Conservation (phyloP, 2,113 vertebrate genomes). For the Hemibagrus wyckioides region DNA sequence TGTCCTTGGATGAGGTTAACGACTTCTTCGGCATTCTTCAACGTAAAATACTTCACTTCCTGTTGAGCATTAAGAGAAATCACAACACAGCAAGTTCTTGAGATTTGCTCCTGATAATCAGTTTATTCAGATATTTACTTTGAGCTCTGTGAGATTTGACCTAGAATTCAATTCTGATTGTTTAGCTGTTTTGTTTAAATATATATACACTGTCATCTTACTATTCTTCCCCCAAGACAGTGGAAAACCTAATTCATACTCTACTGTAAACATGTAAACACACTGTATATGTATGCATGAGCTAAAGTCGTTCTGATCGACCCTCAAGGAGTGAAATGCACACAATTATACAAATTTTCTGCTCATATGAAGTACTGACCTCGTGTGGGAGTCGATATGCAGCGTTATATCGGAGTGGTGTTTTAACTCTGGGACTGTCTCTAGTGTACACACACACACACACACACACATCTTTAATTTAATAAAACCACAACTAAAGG, state of each 20-base stretch:
- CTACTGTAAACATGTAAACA: not conserved
- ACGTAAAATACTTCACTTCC: slow-evolving; percentile 79
- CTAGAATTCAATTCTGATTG: not conserved
- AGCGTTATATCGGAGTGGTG: slow-evolving; percentile 66
- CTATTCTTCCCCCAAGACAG: too few species aligned
- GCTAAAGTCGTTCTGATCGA: not conserved
- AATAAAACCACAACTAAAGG: not conserved
- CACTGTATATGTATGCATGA: not conserved
- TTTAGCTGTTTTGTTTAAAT: not conserved
- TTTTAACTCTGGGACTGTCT: slow-evolving; percentile 67
- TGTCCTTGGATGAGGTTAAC: slow-evolving; percentile 73
- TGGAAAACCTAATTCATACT: not conserved
- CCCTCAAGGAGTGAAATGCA: not conserved
- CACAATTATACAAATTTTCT: not conserved
- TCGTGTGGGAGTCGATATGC: slow-evolving; percentile 71
- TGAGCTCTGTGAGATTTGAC: not conserved
- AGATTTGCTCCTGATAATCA: not conserved
- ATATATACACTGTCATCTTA: not conserved
- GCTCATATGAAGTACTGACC: slow-evolving; percentile 55
- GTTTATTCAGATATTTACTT: not conserved
- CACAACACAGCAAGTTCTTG: not conserved
- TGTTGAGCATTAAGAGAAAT: slow-evolving; percentile 64
- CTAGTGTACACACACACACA: slow-evolving; percentile 51
- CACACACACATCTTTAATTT: not conserved
- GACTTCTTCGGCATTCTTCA: slow-evolving; percentile 79